Evolutionary conservation across 2,797 vertebrate species (phyloP).

Genomic region (Malacoctenus gilli): DNA sequence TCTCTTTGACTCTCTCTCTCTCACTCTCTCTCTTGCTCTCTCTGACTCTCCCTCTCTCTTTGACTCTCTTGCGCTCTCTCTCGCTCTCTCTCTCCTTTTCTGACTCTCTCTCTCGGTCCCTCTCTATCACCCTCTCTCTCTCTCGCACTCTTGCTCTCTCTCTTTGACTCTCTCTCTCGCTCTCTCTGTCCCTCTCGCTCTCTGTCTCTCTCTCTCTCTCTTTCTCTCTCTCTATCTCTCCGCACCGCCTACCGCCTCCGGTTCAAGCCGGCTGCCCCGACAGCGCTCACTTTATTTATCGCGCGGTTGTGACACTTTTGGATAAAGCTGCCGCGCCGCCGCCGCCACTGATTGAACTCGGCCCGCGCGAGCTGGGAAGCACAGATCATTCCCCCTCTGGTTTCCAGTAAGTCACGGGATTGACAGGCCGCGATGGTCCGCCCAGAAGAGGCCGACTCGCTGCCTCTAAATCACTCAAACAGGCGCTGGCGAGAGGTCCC

Average conservation of each 20-base stretch:
- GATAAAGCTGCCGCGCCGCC: slow-evolving; percentile 70
- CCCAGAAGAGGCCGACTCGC: slow-evolving; percentile 60
- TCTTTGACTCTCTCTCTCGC: too few species aligned
- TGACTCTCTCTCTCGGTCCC: too few species aligned
- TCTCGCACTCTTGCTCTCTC: too few species aligned
- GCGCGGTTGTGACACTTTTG: slow-evolving; percentile 71
- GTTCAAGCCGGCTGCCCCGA: slow-evolving; percentile 36
- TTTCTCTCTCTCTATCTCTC: slow-evolving; percentile 5
- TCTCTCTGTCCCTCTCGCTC: neutral
- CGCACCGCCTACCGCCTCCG: too few species aligned
- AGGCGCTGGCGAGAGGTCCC: slow-evolving; percentile 51
- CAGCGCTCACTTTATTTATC: slow-evolving; percentile 73
- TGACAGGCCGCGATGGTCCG: slow-evolving; percentile 63
- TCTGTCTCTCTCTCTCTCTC: neutral
- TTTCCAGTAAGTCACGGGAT: slow-evolving; percentile 75
- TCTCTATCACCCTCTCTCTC: too few species aligned
- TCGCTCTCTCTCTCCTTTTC: slow-evolving; percentile 10
- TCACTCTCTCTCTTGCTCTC: too few species aligned
- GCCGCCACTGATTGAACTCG: slow-evolving; percentile 69
- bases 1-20: too few species aligned
- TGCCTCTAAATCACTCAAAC: slow-evolving; percentile 64
- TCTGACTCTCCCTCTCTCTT: neutral
- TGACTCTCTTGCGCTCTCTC: neutral
- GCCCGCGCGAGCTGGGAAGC: slow-evolving; percentile 62
- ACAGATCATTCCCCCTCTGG: slow-evolving; percentile 68